phyloP scores from a whole-genome alignment of 2,797 vertebrate species.

The Rhadinocentrus ornatus region DNA sequence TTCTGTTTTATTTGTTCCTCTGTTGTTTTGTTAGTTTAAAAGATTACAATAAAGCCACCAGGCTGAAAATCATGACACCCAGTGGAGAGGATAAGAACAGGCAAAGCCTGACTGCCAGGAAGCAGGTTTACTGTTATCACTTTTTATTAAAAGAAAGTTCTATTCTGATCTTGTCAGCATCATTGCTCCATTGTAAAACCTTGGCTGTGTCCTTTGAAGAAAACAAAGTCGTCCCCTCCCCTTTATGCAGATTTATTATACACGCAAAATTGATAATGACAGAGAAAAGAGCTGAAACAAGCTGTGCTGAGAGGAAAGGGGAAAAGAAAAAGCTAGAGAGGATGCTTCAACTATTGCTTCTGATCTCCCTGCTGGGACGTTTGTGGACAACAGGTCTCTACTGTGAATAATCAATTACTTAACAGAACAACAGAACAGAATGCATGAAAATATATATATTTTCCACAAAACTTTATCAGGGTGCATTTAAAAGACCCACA shows the following conservation, averaged over 20 bases:
- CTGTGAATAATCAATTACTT: background rate
- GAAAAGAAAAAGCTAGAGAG: conserved; percentile 27
- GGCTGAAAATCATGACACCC: background rate
- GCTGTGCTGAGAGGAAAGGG: background rate
- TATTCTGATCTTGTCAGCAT: conserved; percentile 18
- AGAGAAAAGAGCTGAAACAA: background rate
- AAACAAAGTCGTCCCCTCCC: conserved; percentile 39
- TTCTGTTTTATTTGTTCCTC: too few species aligned
- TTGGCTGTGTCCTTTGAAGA: conserved; percentile 54
- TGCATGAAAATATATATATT: too few species aligned
- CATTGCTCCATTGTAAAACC: conserved; percentile 20
- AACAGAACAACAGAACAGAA: too few species aligned
- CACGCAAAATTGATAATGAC: conserved; percentile 38
- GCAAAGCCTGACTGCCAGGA: background rate
- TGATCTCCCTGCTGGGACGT: conserved; percentile 62
- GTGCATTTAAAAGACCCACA: background rate
- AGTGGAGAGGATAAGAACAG: too few species aligned
- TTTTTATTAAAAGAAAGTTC: conserved; percentile 11
- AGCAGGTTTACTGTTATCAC: background rate
- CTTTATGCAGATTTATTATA: conserved; percentile 33
- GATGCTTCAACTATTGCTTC: conserved; percentile 52
- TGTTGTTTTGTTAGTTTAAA: background rate
- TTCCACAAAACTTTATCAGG: background rate
- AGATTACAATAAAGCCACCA: background rate
- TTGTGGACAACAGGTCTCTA: conserved; percentile 67